Evolutionary conservation across 2,113 vertebrate genomes (phyloP), one percentile per base, ranked within the genome.

Genomic region (Accipiter cooperii): DNA sequence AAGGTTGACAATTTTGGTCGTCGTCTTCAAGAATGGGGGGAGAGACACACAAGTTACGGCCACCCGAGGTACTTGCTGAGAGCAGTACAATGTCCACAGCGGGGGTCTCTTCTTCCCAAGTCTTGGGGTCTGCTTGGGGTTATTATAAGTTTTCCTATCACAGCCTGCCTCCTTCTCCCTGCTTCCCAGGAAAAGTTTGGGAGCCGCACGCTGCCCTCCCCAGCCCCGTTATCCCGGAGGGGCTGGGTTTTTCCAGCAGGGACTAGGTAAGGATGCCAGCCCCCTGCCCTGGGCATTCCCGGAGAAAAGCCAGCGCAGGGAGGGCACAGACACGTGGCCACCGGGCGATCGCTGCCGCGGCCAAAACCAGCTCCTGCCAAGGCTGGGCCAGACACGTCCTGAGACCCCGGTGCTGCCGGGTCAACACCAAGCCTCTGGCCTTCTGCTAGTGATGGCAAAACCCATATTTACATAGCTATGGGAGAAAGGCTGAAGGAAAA

Each of bases 161-260:
- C 33, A 55, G 51, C 16, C n/a, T 66, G 19, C 33, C 26, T 33
- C 31, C 44, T 66, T 58, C 24, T 79, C 24, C 42, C 16, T 25
- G 38, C 44, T 66, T 49, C 52, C 54, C 54, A 52, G 47, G 64
- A 13, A 46, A 57, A 86, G 25, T 9, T 6, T n/a, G 55, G n/a
- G n/a, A 78, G 47, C 15, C 0, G 0, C 47, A 63, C 0, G 0
- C 47, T 40, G 52, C 14, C 12, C 20, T 55, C 3, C 19, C 26
- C 22, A 64, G 52, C 13, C 31, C 28, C 1, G 0, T 3, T 5
- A 58, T 12, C 18, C 34, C 2, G 0, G n/a, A 29, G 17, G 28
- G 7, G n/a, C 15, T 51, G 22, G 2, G 0, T 28, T 60, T 24
- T 24, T 29, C 44, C 46, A 0, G 1, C 49, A 46, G 55, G 13